Percentiles rank a stretch among this genome's conserved stretches.
Evolutionary conservation across 2,888 invertebrate species (phyloP).

Genomic region (Tuberolachnus salignus): DNA sequence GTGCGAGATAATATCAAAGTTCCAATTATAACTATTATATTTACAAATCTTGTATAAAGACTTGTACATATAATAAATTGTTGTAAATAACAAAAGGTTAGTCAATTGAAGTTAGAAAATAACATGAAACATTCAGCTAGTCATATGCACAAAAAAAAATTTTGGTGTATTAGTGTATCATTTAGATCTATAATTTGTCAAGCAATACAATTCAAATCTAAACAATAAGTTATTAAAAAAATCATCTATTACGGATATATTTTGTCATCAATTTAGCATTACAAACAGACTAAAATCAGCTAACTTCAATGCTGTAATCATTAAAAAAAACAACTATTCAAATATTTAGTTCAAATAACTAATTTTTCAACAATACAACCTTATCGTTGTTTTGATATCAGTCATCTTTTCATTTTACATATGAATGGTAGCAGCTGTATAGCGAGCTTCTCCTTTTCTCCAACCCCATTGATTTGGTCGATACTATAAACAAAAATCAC

Average conservation of each 20-base stretch:
- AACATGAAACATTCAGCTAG: not conserved
- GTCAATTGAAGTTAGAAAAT: conserved; percentile 28
- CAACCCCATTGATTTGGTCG: conserved; percentile 91
- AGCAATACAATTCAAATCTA: conserved; percentile 8
- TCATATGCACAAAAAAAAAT: not conserved
- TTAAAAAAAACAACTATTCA: not conserved
- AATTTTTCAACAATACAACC: not conserved
- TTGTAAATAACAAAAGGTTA: conserved; percentile 24
- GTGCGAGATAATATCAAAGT: not conserved
- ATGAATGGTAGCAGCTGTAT: conserved; percentile 93
- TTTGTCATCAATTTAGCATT: conserved; percentile 18
- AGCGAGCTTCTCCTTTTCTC: conserved; percentile 88
- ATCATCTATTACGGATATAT: not conserved
- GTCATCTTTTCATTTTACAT: conserved; percentile 68
- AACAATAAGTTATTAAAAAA: conserved; percentile 7
- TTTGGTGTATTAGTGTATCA: not conserved
- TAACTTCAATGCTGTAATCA: conserved; percentile 16
- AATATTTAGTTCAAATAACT: not conserved
- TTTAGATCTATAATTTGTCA: conserved; percentile 6
- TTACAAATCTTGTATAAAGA: not conserved
- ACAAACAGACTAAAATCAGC: not conserved
- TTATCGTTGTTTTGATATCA: conserved; percentile 17
- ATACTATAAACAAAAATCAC: conserved; percentile 73
- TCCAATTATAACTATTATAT: not conserved
- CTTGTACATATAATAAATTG: not conserved